These are phyloP conservation scores for Epinephelus moara DNA, from an alignment of 2,113 vertebrate species.

Conservation along the genomic window DNA sequence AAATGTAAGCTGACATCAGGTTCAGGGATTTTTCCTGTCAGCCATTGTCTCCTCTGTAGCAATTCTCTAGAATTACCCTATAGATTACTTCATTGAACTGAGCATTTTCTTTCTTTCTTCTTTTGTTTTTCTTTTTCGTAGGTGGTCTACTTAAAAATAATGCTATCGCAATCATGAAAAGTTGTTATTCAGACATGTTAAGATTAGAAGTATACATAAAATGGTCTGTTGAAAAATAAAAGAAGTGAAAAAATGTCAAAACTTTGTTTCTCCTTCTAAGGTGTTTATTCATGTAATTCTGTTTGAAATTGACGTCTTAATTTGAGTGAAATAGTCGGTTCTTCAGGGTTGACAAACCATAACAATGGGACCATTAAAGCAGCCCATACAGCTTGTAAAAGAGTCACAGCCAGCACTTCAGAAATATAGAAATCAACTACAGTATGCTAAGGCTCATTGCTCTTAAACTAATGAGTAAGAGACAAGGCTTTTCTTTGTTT, in stretches of 20 bases:
- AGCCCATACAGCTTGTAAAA: not conserved
- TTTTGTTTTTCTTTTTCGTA: not conserved
- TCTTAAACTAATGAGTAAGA: no score
- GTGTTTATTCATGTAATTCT: not conserved
- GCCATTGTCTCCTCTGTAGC: not conserved
- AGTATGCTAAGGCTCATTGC: no score
- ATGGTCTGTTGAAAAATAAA: no score
- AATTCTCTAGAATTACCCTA: not conserved
- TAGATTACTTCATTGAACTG: not conserved
- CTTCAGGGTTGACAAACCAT: not conserved
- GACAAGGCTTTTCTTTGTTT: no score
- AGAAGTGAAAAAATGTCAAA: not conserved
- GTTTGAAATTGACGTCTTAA: not conserved
- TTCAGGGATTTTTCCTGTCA: slow-evolving; percentile 13
- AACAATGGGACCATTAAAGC: no score
- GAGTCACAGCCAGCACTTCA: no score
- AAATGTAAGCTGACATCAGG: slow-evolving; percentile 17
- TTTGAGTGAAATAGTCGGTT: not conserved
- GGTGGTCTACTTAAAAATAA: not conserved
- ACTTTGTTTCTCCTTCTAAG: not conserved
- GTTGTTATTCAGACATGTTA: not conserved
- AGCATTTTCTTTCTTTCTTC: not conserved
- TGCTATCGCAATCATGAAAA: not conserved
- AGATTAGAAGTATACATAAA: not conserved
- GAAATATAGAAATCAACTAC: no score